Evolutionary conservation across 2,888 invertebrate species (phyloP), one percentile per base, ranked within the genome.

Genomic region (Rhingia rostrata): DNA sequence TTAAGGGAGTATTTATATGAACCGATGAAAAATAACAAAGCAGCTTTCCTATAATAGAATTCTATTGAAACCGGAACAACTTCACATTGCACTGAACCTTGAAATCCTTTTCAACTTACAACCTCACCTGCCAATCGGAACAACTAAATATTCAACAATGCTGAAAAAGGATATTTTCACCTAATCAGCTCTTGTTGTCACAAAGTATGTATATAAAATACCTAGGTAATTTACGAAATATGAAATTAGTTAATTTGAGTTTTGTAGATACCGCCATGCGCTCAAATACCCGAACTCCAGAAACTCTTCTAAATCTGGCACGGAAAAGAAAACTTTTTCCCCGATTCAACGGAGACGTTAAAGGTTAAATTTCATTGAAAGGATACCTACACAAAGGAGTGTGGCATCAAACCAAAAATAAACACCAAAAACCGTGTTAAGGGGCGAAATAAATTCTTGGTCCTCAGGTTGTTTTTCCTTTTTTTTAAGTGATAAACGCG

Each of bases 171-270:
- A 9, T 39, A 61, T 41, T 45, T 47, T 56, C 32, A 6, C 10
- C 4, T 30, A 1, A 9, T 60, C 45, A 61, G 53, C 22, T 22
- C 22, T 45, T 53, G 22, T 45, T 73, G 49, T 54, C 51, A 66
- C 39, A 60, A 39, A 70, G 58, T 61, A 69, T 14, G 12, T 45
- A 39, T 35, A 49, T 12, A 53, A 41, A 12, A 39, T 10, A 2
- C 30, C 30, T 58, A 70, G 22, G 22, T 2, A 22, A 22, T 22
- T 73, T 63, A 74, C 14, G 10, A 37, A 63, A 80, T 63, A 32
- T 30, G 37, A 33, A 45, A 64, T 43, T 47, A 54, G 66, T 82
- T 82, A 82, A 82, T 82, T 82, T 72, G 56, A 54, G 41, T 72
- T 63, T 58, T 61, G 45, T 47, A 9, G n/a, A 47, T 45, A 63